Percentiles rank a stretch among this genome's conserved stretches.
Evolutionary conservation across 2,113 vertebrate species (phyloP).

Genomic region (Halichoerus grypus): DNA sequence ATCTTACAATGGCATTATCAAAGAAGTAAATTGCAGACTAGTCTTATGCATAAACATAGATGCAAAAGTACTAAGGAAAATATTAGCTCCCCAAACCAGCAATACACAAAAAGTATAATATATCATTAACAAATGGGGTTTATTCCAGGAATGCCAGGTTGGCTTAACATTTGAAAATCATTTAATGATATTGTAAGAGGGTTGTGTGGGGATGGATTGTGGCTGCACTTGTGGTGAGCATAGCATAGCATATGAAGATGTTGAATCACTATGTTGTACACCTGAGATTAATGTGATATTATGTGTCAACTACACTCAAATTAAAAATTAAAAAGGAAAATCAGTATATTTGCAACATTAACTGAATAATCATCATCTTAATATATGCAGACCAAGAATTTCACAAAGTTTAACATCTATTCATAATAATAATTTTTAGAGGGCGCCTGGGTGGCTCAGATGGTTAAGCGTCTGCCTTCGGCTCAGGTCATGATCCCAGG

Average conservation of each 20-base stretch:
- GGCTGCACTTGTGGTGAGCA: not conserved
- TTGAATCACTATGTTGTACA: not conserved
- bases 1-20: not conserved
- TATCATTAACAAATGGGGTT: not conserved
- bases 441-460: too few species aligned
- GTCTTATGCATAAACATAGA: not conserved
- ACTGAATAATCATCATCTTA: not conserved
- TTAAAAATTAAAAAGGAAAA: not conserved
- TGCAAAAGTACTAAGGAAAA: not conserved
- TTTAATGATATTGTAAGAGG: not conserved
- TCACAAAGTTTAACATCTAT: not conserved
- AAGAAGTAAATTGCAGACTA: not conserved
- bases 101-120: not conserved
- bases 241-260: not conserved
- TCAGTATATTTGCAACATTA: not conserved
- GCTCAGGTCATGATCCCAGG: too few species aligned
- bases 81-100: not conserved
- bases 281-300: not conserved
- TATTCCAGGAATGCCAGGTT: not conserved
- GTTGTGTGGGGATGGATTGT: not conserved
- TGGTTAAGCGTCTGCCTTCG: too few species aligned
- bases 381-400: not conserved
- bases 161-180: not conserved
- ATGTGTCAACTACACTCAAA: not conserved
- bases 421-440: not conserved